Evolutionary conservation across 2,113 vertebrate genomes (phyloP), one percentile per base, ranked within the genome.

Genomic region (Delphinapterus leucas): DNA sequence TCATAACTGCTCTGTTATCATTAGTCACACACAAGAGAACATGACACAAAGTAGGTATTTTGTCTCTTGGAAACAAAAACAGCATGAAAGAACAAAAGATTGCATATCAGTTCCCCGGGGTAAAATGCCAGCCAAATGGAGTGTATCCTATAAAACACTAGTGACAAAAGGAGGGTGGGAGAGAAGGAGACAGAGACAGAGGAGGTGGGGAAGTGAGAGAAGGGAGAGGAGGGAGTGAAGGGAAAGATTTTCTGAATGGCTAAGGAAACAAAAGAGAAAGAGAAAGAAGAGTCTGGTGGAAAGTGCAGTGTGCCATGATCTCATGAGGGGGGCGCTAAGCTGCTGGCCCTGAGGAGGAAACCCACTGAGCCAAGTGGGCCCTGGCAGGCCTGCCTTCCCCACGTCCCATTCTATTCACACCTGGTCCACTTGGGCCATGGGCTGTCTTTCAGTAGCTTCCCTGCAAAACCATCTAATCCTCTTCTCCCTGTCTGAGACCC

Each of bases 31-130:
- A 61, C 88, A 90, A 38, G 31, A 93, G 86, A 97, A 96, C 49
- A 23, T 80, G 97, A 95, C 95, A 94, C 65, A 58, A 93, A 98
- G 92, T 82, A 96, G 84, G 96, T 96, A 96, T 97, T 98, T 97
- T 93, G 89, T 98, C 97, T 93, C 85, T 94, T 90, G 74, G 80
- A 89, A 98, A 94, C n/a, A 96, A 95, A 95, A 97, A 71, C 31
- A 31, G 60, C 74, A 95, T 71, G 95, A 84, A 80, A 87, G 92
- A 98, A 97, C 88, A 98, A 96, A 96, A 73, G 93, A 80, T 41
- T 73, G 88, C 65, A 53, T 63, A 83, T 97, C 60, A 91, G 20
- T 95, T 98, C 65, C 21, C 41, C 33, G 44, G 70, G n/a, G 74
- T 44, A 88, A 38, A 67, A 13, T 94, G 96, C 97, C 97, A 97